Evolutionary conservation across 1,140 invertebrate species (phyloP), one percentile per base, ranked within the genome.

Genomic region (Procambarus virginalis): DNA sequence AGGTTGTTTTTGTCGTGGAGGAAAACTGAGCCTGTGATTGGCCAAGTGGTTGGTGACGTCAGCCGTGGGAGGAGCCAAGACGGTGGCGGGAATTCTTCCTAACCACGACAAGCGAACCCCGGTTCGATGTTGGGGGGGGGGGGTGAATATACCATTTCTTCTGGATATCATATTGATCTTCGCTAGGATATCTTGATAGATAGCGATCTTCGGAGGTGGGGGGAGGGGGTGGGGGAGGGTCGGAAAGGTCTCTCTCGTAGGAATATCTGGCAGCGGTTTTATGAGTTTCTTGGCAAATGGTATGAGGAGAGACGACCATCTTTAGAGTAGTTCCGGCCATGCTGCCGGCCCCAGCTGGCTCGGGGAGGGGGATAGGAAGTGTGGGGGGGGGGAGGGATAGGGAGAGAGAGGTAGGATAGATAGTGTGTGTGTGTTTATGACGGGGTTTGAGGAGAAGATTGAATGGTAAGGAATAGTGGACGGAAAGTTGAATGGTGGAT

Each of bases 11-110:
- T n/a, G n/a, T n/a, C n/a, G n/a, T n/a, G n/a, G n/a, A n/a, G n/a
- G n/a, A n/a, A 1, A 12, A 3, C 51, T 5, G 34, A 70, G 70
- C 58, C 73, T 46, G 55, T 85, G 70, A 85, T 85, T 85, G 84
- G 84, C 84, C 48, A 85, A 85, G 84, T 85, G 34, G 84, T 46
- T 77, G 17, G 73, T 85, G 84, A 85, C 84, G 84, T 85, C 73
- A 58, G 22, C n/a, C 14, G 51, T 85, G 84, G 84, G 84, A 34
- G 84, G 84, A 77, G 84, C 75, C 84, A 85, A 85, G 84, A 85
- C 84, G 73, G 78, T 17, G 34, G 58, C n/a, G 22, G 22, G 4
- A 34, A 20, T 22, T 20, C 20, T 46, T 68, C 48, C 60, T n/a
- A n/a, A 34, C 34, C 34, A 34, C 34, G 34, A 0, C 34, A 34